Evolutionary conservation across 2,888 invertebrate genomes (phyloP), one percentile per base, ranked within the genome.

Genomic region (Leucozona laternaria): DNA sequence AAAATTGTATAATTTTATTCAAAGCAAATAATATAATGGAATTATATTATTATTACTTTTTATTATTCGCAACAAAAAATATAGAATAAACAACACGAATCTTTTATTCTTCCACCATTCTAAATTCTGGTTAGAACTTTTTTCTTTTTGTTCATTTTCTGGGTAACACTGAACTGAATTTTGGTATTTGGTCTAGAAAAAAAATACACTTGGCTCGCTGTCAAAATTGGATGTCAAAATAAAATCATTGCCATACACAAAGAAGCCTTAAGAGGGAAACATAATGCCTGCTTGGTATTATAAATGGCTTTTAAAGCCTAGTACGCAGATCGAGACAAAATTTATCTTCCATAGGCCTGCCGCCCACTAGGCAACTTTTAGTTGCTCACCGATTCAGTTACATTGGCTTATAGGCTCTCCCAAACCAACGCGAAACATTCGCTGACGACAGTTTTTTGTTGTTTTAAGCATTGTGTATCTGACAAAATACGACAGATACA

Each of bases 81-180:
- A 37, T 37, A 64, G 60, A 79, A 71, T 48, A 80, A 80, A 77
- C 77, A 81, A 77, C 73, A 70, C 48, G 60, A 55, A 85, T 71
- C 45, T 60, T 55, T 53, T 31, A 45, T 45, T 64, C 77, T 57
- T 72, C 77, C 72, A 85, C 72, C 81, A 85, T 85, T 85, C 85
- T 85, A 53, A n/a, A 25, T 53, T 50, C 50, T 50, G 11, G 20
- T 20, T 25, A 85, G 85, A 85, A 85, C 43, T 81, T 68, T 64
- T 37, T 60, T 60, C 60, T 20, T 60, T 37, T 79, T 66, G 70
- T 71, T 85, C 60, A 68, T 57, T 60, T 31, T 37, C 17, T 64
- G 34, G 72, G 17, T 45, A 57, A 25, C 85, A 85, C 72, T 81
- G 80, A 81, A 77, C 72, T 68, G 68, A 62, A 8, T 60, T 20